phyloP scores from a whole-genome alignment of 2,888 invertebrate genomes.

The Drosophila ustulata region DNA sequence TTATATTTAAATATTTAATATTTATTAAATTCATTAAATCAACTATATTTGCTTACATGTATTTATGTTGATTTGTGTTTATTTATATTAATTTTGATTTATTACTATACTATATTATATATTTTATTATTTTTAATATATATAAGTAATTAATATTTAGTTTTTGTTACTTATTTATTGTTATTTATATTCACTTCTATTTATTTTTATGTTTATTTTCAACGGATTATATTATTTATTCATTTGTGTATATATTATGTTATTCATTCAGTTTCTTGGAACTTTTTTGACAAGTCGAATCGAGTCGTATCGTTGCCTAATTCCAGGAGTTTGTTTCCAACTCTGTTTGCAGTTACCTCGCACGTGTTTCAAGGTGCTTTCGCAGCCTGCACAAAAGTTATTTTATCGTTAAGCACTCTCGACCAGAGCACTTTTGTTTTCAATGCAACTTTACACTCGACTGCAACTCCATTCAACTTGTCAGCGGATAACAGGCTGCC shows the following conservation, averaged over 20 bases:
- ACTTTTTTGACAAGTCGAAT: conserved; percentile 5
- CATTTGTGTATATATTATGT: too few species aligned
- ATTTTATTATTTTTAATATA: too few species aligned
- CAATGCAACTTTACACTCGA: conserved; percentile 10
- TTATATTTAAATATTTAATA: too few species aligned
- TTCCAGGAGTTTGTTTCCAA: background rate
- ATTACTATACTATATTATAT: too few species aligned
- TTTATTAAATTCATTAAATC: too few species aligned
- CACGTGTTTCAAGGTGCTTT: conserved; percentile 9
- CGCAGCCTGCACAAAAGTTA: conserved; percentile 3
- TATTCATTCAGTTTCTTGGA: background rate
- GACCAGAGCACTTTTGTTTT: conserved; percentile 15
- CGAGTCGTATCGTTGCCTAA: conserved; percentile 8
- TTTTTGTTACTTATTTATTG: too few species aligned
- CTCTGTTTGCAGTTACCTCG: background rate
- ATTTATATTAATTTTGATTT: too few species aligned
- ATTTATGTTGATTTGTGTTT: too few species aligned
- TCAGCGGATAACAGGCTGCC: background rate
- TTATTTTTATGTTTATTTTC: too few species aligned
- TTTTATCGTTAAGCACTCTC: conserved; percentile 12
- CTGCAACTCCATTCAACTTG: conserved; percentile 11
- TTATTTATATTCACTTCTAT: too few species aligned
- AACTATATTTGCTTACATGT: too few species aligned
- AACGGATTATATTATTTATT: too few species aligned
- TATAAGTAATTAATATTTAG: background rate